These are phyloP conservation scores for Apostichopus parvimensis DNA, from an alignment of 35 echinoderm and acorn worm species.

Conservation along the genomic window DNA sequence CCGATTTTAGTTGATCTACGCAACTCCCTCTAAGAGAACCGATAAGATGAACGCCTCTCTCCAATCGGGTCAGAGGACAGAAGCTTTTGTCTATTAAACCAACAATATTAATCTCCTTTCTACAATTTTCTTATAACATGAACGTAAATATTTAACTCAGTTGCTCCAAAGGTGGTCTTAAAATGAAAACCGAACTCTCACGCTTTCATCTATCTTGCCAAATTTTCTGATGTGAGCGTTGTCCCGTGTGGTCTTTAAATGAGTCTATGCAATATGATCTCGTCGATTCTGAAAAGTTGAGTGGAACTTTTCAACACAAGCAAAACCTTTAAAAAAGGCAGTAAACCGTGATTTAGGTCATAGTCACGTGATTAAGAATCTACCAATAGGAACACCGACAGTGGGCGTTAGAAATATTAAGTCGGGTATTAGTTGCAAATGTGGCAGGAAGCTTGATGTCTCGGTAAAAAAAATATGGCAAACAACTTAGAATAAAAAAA, in stretches of 20 bases:
- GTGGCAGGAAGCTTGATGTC: neutral
- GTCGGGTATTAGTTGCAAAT: neutral
- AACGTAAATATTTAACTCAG: neutral
- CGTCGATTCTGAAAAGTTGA: neutral
- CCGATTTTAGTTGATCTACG: too few species aligned
- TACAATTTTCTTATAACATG: neutral
- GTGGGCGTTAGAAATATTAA: neutral
- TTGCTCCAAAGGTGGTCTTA: neutral
- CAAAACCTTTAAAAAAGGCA: neutral
- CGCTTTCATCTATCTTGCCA: neutral
- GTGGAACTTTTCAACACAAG: neutral
- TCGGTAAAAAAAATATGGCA: neutral
- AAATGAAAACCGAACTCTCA: neutral
- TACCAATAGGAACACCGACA: neutral
- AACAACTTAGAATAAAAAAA: neutral
- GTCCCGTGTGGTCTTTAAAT: neutral
- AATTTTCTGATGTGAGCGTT: neutral
- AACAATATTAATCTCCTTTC: neutral
- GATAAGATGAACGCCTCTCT: neutral
- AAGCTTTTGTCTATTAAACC: neutral
- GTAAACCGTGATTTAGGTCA: neutral
- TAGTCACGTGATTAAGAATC: neutral
- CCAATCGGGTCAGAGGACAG: neutral
- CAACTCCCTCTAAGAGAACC: neutral
- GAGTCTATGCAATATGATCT: constrained; percentile 6